These are phyloP conservation scores for Parapristionchus giblindavisi DNA, from an alignment of 2,888 invertebrate genomes.

Conservation along the genomic window DNA sequence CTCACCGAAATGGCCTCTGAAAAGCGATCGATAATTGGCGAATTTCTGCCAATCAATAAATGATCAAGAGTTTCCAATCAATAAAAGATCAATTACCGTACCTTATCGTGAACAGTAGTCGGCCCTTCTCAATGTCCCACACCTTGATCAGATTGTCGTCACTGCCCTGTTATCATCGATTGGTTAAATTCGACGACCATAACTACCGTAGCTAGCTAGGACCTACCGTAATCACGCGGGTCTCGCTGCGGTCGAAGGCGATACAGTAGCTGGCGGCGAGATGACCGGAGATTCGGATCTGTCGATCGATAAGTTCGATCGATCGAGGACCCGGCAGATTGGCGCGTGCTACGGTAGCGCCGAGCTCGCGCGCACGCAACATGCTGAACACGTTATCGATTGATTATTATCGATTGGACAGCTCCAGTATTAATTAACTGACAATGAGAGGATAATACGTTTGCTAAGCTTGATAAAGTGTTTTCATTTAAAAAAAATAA, in stretches of 20 bases:
- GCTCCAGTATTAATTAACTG: too few species aligned
- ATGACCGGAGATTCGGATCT: constrained; percentile 84
- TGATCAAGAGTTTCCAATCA: too few species aligned
- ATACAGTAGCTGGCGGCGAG: constrained; percentile 97
- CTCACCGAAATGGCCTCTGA: constrained; percentile 91
- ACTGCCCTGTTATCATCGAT: constrained; percentile 79
- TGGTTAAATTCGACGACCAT: too few species aligned
- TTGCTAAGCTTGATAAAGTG: too few species aligned
- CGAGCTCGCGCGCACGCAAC: constrained; percentile 45
- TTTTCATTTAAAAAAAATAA: too few species aligned
- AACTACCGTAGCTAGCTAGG: too few species aligned
- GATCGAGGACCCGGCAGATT: constrained; percentile 38
- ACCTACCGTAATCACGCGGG: constrained; percentile 86
- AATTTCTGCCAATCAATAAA: too few species aligned
- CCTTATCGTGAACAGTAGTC: constrained; percentile 82
- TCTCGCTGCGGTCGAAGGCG: constrained; percentile 88
- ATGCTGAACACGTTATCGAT: constrained; percentile 33
- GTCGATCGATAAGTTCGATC: constrained; percentile 41
- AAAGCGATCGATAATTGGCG: too few species aligned
- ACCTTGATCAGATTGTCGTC: constrained; percentile 94
- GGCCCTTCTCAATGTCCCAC: constrained; percentile 86
- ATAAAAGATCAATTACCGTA: too few species aligned
- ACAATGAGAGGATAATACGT: too few species aligned
- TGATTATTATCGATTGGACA: neutral
- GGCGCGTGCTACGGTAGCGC: constrained; percentile 22